A percentile compares a stretch with the other conserved stretches of the same genome.
Evolutionary conservation across 2,113 vertebrate genomes (phyloP).

Genomic region (Psephotus haematonotus): DNA sequence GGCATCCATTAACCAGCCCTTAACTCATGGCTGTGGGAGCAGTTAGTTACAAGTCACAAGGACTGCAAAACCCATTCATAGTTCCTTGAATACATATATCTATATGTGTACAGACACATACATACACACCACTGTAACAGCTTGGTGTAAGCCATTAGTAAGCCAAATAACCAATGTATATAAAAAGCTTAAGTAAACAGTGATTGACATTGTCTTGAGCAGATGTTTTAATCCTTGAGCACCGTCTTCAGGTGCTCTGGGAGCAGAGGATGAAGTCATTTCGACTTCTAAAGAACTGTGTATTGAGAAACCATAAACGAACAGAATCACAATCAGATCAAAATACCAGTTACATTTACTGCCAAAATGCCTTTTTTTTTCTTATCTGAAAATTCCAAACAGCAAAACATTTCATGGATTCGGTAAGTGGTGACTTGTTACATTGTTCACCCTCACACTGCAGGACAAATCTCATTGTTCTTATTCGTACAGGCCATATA

Average conservation of each 20-base stretch:
- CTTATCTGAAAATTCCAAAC: not conserved
- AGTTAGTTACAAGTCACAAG: not conserved
- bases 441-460: fast-evolving
- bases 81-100: not conserved
- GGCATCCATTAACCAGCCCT: not conserved
- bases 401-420: not conserved
- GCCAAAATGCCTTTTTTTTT: not conserved
- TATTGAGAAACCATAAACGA: not conserved
- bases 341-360: not conserved
- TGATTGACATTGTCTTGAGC: not conserved
- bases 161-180: not conserved
- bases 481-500: not conserved
- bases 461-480: not conserved
- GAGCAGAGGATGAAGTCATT: not conserved
- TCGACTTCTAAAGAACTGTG: not conserved
- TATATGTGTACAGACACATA: not conserved
- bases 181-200: not conserved
- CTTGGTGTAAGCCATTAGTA: not conserved
- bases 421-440: not conserved
- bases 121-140: not conserved
- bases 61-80: not conserved
- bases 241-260: not conserved
- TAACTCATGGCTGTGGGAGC: not conserved
- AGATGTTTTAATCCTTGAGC: not conserved
- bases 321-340: not conserved